Base-by-base conservation (phyloP, 1,140 invertebrate genomes). In the Lethrus apterus region DNA sequence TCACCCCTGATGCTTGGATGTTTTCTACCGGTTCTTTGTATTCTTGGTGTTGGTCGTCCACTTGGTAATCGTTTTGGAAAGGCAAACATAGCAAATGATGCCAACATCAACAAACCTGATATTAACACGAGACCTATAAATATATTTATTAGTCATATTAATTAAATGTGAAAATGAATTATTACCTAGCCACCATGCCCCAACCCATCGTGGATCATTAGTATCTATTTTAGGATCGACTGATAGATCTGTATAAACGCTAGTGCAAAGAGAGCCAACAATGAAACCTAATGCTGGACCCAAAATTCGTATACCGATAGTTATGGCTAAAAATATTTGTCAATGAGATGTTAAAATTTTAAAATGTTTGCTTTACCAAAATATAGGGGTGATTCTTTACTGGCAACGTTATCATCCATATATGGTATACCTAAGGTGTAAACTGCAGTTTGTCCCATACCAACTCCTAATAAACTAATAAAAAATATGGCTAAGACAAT, bases 381-480 rank as follows among this genome's bases (percentile, higher is more conserved):
- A 70, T 94, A 94, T 48, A 93, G 76, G n/a, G 91, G 89, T 33
- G 89, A 92, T 64, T 93, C 89, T 62, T 85, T 79, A 66, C 83
- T 89, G 49, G 87, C 86, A 18, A 93, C 89, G 69, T 93, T 94
- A 68, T 94, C 91, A 57, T 93, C 91, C 33, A 94, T 90, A 60
- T 92, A 94, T 1, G 91, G 90, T 59, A 94, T 93, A 3, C 89
- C 89, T n/a, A 93, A 71, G 2, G 89, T 92, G 50, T 88, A 86
- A n/a, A 93, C 87, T 1, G 90, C 86, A 0, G 90, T 94, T 68
- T 93, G 89, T 1, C 89, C 89, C 65, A 94, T 84, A 20, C 91
- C 91, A n/a, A 93, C 87, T 26, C 87, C 85, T 18, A 94, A 71
- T 38, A 93, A 70, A 46, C 86, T 89, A 31, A 86, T 73, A 65